These are phyloP conservation scores for Zaprionus camerounensis DNA, from an alignment of 1,140 invertebrate species.

Conservation along the genomic window DNA sequence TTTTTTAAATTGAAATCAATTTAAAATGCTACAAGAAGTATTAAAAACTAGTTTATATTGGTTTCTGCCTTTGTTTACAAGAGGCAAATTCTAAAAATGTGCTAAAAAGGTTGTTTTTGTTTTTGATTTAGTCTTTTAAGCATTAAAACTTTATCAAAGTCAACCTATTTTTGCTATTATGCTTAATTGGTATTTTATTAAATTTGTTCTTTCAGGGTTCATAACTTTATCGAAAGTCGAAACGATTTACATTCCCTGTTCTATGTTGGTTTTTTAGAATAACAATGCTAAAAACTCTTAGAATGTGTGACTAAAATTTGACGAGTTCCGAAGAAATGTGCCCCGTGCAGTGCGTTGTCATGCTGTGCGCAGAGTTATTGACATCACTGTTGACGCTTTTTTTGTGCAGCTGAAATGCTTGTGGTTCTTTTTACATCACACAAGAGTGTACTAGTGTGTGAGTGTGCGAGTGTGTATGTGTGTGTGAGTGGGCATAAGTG, in stretches of 20 bases:
- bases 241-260: not conserved
- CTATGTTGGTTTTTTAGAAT: not conserved
- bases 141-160: too few relatives aligned
- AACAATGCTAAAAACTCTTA: not conserved
- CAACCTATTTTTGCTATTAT: too few relatives aligned
- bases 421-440: constrained; percentile 10
- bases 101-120: too few relatives aligned
- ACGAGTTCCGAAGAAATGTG: not conserved
- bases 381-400: constrained; percentile 14
- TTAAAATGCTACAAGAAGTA: not conserved
- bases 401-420: constrained; percentile 16
- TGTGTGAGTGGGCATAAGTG: not conserved
- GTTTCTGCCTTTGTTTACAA: too few relatives aligned
- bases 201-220: not conserved
- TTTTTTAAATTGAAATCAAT: not conserved
- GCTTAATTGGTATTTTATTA: too few relatives aligned
- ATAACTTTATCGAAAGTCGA: not conserved
- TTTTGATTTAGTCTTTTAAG: too few relatives aligned
- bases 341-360: not conserved
- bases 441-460: not conserved
- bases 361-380: constrained; percentile 1
- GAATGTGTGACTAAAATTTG: not conserved
- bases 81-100: too few relatives aligned
- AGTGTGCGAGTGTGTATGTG: not conserved
- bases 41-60: too few relatives aligned